Evolutionary conservation across 1,140 invertebrate species (phyloP).

Genomic region (Nomia melanderi): DNA sequence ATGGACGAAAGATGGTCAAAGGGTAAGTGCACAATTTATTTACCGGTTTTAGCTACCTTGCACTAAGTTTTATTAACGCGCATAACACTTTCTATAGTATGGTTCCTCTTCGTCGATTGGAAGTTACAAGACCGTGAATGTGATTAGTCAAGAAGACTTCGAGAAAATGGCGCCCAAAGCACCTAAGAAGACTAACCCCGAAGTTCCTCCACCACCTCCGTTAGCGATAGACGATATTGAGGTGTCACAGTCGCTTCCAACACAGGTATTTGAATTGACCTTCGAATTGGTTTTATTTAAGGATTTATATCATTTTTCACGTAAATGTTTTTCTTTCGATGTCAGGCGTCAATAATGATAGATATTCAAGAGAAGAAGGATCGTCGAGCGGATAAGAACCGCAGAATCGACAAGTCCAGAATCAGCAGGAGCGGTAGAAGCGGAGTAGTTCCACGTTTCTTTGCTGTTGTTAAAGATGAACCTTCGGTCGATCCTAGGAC

Average conservation of each 20-base stretch:
- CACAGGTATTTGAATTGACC: slow-evolving; percentile 57
- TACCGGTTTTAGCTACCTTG: neutral
- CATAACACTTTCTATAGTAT: slow-evolving; percentile 61
- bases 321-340: neutral
- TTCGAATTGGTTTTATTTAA: neutral
- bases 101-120: slow-evolving; percentile 78
- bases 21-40: slow-evolving; percentile 60
- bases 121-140: slow-evolving; percentile 92
- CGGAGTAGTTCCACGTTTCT: slow-evolving; percentile 88
- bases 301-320: too few species aligned
- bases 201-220: slow-evolving; percentile 90
- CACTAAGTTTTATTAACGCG: neutral
- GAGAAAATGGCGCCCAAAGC: slow-evolving; percentile 88
- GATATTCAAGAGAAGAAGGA: slow-evolving; percentile 70
- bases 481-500: slow-evolving; percentile 84
- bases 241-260: slow-evolving; percentile 66
- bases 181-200: slow-evolving; percentile 84
- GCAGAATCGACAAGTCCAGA: slow-evolving; percentile 67
- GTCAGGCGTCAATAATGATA: slow-evolving; percentile 61
- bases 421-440: slow-evolving; percentile 70
- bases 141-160: slow-evolving; percentile 94
- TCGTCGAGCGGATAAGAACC: slow-evolving; percentile 63
- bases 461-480: slow-evolving; percentile 94
- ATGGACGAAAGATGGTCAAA: slow-evolving; percentile 83
- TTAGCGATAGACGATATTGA: slow-evolving; percentile 77